These are phyloP conservation scores for Rhinoraja longicauda DNA, from an alignment of 2,797 vertebrate genomes.

Conservation along the genomic window DNA sequence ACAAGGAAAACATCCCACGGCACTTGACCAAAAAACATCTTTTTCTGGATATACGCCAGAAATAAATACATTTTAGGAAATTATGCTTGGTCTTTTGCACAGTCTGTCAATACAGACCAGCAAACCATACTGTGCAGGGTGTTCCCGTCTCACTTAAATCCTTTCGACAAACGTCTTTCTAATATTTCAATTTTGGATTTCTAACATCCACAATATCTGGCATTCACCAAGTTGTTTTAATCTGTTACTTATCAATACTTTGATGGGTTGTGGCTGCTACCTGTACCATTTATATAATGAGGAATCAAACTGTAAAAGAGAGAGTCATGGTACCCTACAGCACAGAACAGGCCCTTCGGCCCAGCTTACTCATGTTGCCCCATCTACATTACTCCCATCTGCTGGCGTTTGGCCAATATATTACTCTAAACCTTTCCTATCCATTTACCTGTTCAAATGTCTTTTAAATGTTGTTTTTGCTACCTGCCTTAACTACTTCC, in stretches of 20 bases:
- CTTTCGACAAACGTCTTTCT: not conserved
- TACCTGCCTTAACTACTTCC: no score
- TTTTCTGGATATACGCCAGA: not conserved
- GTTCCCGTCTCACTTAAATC: not conserved
- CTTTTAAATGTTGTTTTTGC: no score
- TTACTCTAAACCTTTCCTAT: no score
- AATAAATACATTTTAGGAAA: slow-evolving; percentile 10
- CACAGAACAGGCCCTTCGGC: no score
- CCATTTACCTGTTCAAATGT: no score
- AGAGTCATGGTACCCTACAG: not conserved
- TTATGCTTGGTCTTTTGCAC: not conserved
- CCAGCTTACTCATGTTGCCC: no score
- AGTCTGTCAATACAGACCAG: not conserved
- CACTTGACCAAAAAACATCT: not conserved
- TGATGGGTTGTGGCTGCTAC: not conserved
- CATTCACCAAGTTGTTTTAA: not conserved
- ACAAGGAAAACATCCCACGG: no score
- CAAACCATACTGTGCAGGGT: not conserved
- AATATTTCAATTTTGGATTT: not conserved
- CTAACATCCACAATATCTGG: not conserved
- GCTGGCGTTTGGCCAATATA: no score
- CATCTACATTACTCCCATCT: no score
- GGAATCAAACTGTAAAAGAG: not conserved
- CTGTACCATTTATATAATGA: not conserved
- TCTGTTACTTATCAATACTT: not conserved